phyloP scores from a whole-genome alignment of 2,113 vertebrate species.

The Dendropsophus ebraccatus region DNA sequence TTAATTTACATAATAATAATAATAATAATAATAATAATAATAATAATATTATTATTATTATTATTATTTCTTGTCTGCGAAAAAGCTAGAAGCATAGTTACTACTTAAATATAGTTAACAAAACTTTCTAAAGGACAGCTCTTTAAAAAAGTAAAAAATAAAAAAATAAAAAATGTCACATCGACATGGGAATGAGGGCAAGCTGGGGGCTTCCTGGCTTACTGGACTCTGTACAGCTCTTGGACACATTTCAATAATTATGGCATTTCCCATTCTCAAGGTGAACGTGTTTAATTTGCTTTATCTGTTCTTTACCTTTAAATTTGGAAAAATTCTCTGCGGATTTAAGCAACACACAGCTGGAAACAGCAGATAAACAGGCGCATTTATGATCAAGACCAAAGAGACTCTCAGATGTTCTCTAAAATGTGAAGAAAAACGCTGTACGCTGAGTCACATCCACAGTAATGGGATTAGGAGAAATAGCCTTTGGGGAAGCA shows the following conservation, averaged over 20 bases:
- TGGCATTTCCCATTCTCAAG: slow-evolving; percentile 63
- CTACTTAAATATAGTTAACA: slow-evolving; percentile 11
- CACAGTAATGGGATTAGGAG: slow-evolving; percentile 73
- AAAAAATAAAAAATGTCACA: slow-evolving; percentile 36
- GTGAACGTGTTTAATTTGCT: slow-evolving; percentile 69
- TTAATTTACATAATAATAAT: no score
- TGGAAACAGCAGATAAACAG: slow-evolving; percentile 85
- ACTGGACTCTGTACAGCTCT: slow-evolving; percentile 61
- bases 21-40: no score
- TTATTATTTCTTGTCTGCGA: no score
- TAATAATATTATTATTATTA: no score
- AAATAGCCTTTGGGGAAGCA: slow-evolving; percentile 70
- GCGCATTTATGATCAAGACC: slow-evolving; percentile 71
- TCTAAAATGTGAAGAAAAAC: slow-evolving; percentile 70
- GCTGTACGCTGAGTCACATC: slow-evolving; percentile 70
- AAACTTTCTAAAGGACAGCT: slow-evolving; percentile 50
- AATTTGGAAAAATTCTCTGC: slow-evolving; percentile 69
- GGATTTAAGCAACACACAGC: slow-evolving; percentile 79
- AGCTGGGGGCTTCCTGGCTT: neutral
- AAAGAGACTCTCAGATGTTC: slow-evolving; percentile 71
- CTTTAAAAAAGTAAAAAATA: neutral
- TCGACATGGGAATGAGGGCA: slow-evolving; percentile 19
- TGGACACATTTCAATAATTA: slow-evolving; percentile 62
- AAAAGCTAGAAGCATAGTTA: no score
- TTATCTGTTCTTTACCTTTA: slow-evolving; percentile 68